Conservation (phyloP, 1,140 invertebrate genomes). For the Luehdorfia chinensis region DNA sequence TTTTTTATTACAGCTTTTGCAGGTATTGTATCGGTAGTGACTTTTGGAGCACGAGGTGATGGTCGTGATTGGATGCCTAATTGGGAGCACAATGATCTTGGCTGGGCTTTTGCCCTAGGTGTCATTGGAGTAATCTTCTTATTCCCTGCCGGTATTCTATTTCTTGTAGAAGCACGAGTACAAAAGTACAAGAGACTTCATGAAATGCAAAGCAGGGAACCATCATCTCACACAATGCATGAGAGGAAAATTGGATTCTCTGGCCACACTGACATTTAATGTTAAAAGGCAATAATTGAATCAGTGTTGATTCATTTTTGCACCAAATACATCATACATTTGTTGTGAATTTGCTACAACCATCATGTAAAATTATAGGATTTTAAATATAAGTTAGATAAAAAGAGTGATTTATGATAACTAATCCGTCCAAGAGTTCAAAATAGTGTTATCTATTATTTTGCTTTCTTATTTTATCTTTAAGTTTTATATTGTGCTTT, state of each 20-base stretch:
- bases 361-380: no score
- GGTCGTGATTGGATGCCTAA: slow-evolving; percentile 97
- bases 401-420: no score
- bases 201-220: slow-evolving; percentile 80
- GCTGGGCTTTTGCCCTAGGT: slow-evolving; percentile 95
- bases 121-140: slow-evolving; percentile 86
- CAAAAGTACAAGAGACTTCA: slow-evolving; percentile 84
- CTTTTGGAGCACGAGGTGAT: slow-evolving; percentile 93
- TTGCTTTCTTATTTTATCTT: no score
- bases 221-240: slow-evolving; percentile 80
- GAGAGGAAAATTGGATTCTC: slow-evolving; percentile 71
- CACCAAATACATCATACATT: neutral
- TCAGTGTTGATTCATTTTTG: neutral
- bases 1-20: slow-evolving; percentile 87
- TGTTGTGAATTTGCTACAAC: no score
- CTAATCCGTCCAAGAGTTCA: no score
- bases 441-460: no score
- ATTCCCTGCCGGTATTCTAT: slow-evolving; percentile 85
- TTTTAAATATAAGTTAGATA: no score
- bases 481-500: no score
- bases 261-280: slow-evolving; percentile 78
- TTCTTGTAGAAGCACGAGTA: slow-evolving; percentile 89
- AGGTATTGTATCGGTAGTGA: slow-evolving; percentile 80
- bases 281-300: neutral
- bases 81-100: slow-evolving; percentile 96